Percentiles rank a stretch among this genome's conserved stretches.
phyloP scores from a whole-genome alignment of 64 coral and sea anemone genomes.

The Montipora capricornis region DNA sequence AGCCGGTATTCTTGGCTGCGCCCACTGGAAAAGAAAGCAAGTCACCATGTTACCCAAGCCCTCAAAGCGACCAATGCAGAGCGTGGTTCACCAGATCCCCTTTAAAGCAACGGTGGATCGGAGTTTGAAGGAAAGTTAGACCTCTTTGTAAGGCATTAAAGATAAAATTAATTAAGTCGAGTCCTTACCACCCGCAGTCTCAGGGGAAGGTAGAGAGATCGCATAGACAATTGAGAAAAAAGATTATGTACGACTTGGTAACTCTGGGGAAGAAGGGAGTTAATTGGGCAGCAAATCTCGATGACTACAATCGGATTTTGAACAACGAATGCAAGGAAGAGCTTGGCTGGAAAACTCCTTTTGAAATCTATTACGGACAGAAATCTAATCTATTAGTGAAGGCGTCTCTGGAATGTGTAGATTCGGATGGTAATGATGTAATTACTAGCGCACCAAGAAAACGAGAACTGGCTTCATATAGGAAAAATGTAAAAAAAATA shows the following conservation, averaged over 20 bases:
- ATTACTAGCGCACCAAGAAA: too few species aligned
- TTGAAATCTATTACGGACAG: slow-evolving; percentile 57
- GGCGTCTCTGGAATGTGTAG: background rate
- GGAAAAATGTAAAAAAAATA: too few species aligned
- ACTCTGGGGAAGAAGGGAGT: slow-evolving; percentile 44
- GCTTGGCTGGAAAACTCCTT: slow-evolving; percentile 66
- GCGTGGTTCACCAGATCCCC: slow-evolving; percentile 26
- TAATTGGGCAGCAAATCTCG: slow-evolving; percentile 48
- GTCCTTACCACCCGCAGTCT: slow-evolving; percentile 64
- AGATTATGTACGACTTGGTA: slow-evolving; percentile 65
- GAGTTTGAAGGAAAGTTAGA: slow-evolving; percentile 39
- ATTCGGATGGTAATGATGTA: background rate
- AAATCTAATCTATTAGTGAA: slow-evolving; percentile 54
- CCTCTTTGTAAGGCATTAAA: slow-evolving; percentile 10
- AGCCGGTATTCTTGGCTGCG: too few species aligned
- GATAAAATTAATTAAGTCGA: slow-evolving; percentile 52
- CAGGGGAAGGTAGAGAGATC: slow-evolving; percentile 59
- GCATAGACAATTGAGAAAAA: slow-evolving; percentile 18
- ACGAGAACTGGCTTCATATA: too few species aligned
- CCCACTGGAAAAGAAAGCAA: too few species aligned
- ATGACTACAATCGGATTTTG: slow-evolving; percentile 29
- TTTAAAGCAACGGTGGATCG: slow-evolving; percentile 29
- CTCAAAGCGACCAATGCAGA: slow-evolving; percentile 5
- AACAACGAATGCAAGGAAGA: slow-evolving; percentile 69
- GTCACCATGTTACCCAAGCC: background rate